phyloP scores from a whole-genome alignment of 2,888 invertebrate genomes.

The Tiliacea citrago region DNA sequence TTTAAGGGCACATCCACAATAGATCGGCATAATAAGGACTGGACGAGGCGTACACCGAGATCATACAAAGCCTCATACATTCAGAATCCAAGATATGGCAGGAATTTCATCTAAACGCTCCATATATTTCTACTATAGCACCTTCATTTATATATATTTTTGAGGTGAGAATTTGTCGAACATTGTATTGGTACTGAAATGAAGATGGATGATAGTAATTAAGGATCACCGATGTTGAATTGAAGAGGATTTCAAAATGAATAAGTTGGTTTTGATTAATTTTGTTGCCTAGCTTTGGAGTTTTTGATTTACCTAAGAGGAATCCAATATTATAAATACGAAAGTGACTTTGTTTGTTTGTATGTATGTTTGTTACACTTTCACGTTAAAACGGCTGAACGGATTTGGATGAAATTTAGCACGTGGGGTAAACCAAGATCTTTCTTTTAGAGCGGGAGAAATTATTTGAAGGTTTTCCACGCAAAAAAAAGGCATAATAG shows the following conservation, averaged over 20 bases:
- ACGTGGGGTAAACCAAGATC: background rate
- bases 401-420: background rate
- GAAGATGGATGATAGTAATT: slow-evolving; percentile 41
- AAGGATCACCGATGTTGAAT: background rate
- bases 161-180: slow-evolving; percentile 34
- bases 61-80: slow-evolving; percentile 58
- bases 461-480: too few species aligned
- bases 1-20: slow-evolving; percentile 25
- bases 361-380: background rate
- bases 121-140: slow-evolving; percentile 34
- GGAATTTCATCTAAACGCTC: slow-evolving; percentile 60
- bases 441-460: too few species aligned
- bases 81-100: slow-evolving; percentile 33
- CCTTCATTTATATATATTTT: slow-evolving; percentile 42
- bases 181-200: slow-evolving; percentile 36
- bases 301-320: background rate
- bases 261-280: background rate
- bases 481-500: too few species aligned
- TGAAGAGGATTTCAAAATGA: background rate
- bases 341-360: too few species aligned
- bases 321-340: too few species aligned
- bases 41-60: slow-evolving; percentile 9
- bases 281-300: background rate
- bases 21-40: slow-evolving; percentile 39
- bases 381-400: background rate